Base-by-base conservation (phyloP, 2,888 invertebrate genomes). In the Ennomos erosarius region DNA sequence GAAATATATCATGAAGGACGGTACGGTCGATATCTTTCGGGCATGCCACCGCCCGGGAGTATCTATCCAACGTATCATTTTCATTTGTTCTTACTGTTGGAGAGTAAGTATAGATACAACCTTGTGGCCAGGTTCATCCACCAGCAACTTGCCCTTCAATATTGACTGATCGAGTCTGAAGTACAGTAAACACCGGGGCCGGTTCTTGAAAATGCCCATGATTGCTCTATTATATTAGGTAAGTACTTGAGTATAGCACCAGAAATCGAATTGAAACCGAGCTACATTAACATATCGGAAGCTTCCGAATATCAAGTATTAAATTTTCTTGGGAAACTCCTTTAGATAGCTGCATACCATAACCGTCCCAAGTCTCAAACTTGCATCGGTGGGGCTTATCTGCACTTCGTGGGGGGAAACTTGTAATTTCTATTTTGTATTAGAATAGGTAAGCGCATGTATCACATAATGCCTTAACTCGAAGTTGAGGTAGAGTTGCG, bases 341-440 rank as follows among this genome's bases (percentile, higher is more conserved):
- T 51, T 65, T 62, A 35, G 11, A 70, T 73, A 64, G 60, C 59
- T 65, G 53, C 71, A 64, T 68, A 76, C 70, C 71, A 67, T 71
- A 67, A 65, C 65, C 65, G 54, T 26, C 63, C 54, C 68, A 67
- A 69, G 64, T 60, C 64, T 69, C 67, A 73, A 79, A 79, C 71
- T 79, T 75, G 73, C 69, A 69, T 68, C 59, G 51, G 60, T 50
- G 47, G 51, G 55, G 70, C 74, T 80, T 79, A 80, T 79, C 79
- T 48, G 64, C 64, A 47, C 35, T 59, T 52, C 57, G 61, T 50
- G 53, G 49, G 54, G 65, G 62, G 58, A 46, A 74, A 76, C 71
- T 75, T 73, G 74, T 76, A 75, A 79, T 76, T 76, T 72, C 70
- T 76, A 70, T 75, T 73, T 75, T 69, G 71, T 72, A 75, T 73